Base-by-base conservation (phyloP, 2,113 vertebrate genomes). In the Bolborhynchus lineola region DNA sequence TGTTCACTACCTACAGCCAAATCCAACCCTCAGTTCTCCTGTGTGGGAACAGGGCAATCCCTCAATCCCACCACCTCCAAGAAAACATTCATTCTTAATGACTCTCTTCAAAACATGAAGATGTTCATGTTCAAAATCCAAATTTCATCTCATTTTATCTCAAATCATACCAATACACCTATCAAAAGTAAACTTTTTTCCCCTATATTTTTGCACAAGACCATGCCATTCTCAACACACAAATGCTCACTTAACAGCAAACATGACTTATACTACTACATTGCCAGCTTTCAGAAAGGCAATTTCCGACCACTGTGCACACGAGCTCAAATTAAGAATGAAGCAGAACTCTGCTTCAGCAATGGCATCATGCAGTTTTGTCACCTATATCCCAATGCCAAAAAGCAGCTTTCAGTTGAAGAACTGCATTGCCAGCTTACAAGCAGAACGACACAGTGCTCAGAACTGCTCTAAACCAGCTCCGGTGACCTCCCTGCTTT, bases 401-500 rank as follows among this genome's bases (percentile, higher is more conserved):
- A 90, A 81, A 53, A 31, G 0, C 50, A 63, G 35, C 14, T 82
- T 87, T 65, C 44, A 37, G 42, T 9, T 47, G 25, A 88, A 91
- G 44, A 91, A 72, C 63, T 76, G 49, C 68, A 29, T 39, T 35
- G 41, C 82, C 71, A 80, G 63, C 46, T 90, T 46, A 55, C 31
- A 77, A 50, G 87, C n/a, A 90, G 71, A 91, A 64, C 6, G 5
- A 47, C 67, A 62, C 41, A 23, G 74, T 15, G 68, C 77, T 90
- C 85, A 92, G 52, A 85, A 69, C 24, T 31, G 68, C 88, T 93
- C 90, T 86, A 79, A 89, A 97, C 84, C n/a, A 95, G 84, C 89
- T 92, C 46, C 57, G 49, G 83, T 74, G 92, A 96, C 93, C 90
- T 90, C 29, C 72, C 72, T 78, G 59, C 74, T 95, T 94, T 93